These are phyloP conservation scores for Drosophila testacea DNA, from an alignment of 2,888 invertebrate species.

Conservation along the genomic window DNA sequence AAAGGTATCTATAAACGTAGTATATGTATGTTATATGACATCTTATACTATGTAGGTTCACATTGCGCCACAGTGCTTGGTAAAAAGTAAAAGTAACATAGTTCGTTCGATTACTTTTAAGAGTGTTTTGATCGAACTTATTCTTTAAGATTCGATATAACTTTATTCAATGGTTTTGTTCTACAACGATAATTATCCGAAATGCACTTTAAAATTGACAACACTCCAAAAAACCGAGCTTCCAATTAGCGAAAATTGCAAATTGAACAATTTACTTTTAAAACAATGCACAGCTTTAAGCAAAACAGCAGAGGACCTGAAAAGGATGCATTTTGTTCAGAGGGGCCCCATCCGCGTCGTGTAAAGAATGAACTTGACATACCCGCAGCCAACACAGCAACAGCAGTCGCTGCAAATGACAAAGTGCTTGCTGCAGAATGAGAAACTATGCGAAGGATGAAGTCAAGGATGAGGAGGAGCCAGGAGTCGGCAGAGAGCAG, in stretches of 20 bases:
- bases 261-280: slow-evolving; percentile 18
- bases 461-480: not conserved
- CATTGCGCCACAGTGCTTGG: too few relatives aligned
- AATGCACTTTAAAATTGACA: not conserved
- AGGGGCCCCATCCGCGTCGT: slow-evolving; percentile 39
- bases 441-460: slow-evolving; percentile 26
- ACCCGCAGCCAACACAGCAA: slow-evolving; percentile 35
- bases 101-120: too few relatives aligned
- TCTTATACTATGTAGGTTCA: too few relatives aligned
- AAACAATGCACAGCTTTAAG: slow-evolving; percentile 34
- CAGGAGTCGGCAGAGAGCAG: slow-evolving; percentile 3
- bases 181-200: not conserved
- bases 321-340: slow-evolving; percentile 38
- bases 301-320: not conserved
- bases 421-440: slow-evolving; percentile 48
- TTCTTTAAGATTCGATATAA: too few relatives aligned
- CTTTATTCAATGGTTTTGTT: not conserved
- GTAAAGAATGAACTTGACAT: slow-evolving; percentile 63
- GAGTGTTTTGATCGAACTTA: too few relatives aligned
- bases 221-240: not conserved
- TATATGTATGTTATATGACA: too few relatives aligned
- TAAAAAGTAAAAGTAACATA: too few relatives aligned
- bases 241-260: slow-evolving; percentile 26
- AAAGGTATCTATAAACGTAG: too few relatives aligned
- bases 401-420: slow-evolving; percentile 54